Evolutionary conservation across 2,888 invertebrate genomes (phyloP).

Genomic region (Xylota segnis): DNA sequence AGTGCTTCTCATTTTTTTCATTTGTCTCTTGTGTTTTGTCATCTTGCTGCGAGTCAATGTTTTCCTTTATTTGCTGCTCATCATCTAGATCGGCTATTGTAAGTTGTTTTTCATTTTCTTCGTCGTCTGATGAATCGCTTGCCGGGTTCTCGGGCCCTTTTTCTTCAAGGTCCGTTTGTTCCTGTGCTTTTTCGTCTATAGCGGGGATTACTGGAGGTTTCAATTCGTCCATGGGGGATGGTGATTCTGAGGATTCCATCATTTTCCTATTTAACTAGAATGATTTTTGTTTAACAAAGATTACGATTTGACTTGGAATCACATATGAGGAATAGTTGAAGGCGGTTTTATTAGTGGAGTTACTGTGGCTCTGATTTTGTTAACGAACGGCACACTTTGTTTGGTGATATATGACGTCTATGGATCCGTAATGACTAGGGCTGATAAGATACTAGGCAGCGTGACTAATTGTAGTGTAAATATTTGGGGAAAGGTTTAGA

Average conservation of each 20-base stretch:
- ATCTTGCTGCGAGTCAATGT: conserved; percentile 48
- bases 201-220: conserved; percentile 40
- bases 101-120: conserved; percentile 24
- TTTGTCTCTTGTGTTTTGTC: conserved; percentile 44
- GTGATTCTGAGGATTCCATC: conserved; percentile 43
- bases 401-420: too few species aligned
- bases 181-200: conserved; percentile 29
- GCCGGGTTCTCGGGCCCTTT: conserved; percentile 1
- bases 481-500: too few species aligned
- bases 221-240: conserved; percentile 55
- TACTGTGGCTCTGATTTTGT: too few species aligned
- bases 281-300: not conserved
- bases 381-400: too few species aligned
- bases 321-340: not conserved
- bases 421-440: too few species aligned
- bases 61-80: conserved; percentile 59
- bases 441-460: too few species aligned
- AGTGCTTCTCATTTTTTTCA: conserved; percentile 3
- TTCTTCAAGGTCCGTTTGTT: conserved; percentile 32
- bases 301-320: not conserved
- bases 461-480: too few species aligned
- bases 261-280: conserved; percentile 22
- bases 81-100: conserved; percentile 23
- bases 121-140: conserved; percentile 21
- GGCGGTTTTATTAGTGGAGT: too few species aligned